These are phyloP conservation scores for Sitophilus oryzae DNA, from an alignment of 1,140 invertebrate species.

Conservation along the genomic window DNA sequence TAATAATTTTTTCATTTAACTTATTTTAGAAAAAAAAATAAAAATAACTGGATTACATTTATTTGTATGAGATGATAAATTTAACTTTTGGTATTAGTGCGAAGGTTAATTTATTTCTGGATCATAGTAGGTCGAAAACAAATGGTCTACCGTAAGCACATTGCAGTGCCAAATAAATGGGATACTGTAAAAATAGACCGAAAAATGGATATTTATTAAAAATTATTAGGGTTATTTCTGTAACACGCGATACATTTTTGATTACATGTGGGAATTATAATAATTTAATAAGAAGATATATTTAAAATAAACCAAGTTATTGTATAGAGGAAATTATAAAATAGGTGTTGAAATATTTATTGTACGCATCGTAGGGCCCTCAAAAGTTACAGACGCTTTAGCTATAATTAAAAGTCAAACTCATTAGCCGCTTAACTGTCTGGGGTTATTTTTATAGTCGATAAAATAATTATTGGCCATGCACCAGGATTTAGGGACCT, in stretches of 20 bases:
- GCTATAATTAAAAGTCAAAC: conserved; percentile 6
- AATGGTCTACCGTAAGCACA: neutral
- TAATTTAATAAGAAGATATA: no score
- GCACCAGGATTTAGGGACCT: conserved; percentile 3
- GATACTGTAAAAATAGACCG: no score
- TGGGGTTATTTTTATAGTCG: conserved; percentile 13
- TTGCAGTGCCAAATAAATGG: neutral
- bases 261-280: no score
- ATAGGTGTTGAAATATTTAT: neutral
- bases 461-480: conserved; percentile 14
- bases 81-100: no score
- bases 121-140: neutral
- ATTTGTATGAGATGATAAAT: no score
- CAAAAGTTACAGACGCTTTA: neutral
- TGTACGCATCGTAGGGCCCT: no score
- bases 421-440: conserved; percentile 5
- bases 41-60: no score
- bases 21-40: no score
- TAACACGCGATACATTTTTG: no score
- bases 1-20: no score
- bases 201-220: no score
- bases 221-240: no score
- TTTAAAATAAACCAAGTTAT: neutral
- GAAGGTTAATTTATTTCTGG: neutral
- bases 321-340: neutral